phyloP scores from a whole-genome alignment of 2,797 vertebrate species.

The Allobates femoralis region DNA sequence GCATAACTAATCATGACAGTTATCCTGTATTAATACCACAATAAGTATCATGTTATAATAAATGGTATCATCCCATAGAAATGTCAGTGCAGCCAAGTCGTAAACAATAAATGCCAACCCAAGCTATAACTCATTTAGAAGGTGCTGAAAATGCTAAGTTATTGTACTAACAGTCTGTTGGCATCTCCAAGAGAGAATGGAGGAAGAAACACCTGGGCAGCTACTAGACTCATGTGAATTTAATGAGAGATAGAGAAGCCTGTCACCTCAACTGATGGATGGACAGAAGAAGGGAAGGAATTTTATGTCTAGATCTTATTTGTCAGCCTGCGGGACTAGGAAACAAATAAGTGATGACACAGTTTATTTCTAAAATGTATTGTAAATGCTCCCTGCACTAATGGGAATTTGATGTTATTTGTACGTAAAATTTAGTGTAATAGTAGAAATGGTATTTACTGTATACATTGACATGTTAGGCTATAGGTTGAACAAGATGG shows the following conservation, averaged over 20 bases:
- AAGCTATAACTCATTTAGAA: not conserved
- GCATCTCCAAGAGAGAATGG: conserved; percentile 22
- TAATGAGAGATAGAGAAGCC: conserved; percentile 45
- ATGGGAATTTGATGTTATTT: conserved; percentile 24
- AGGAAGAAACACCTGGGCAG: conserved; percentile 41
- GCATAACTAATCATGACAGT: not conserved
- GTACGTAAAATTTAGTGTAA: not conserved
- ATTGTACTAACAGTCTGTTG: conserved; percentile 16
- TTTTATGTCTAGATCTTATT: conserved; percentile 43
- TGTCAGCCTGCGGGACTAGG: conserved; percentile 30
- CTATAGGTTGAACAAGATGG: too few relatives aligned
- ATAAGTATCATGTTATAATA: conserved; percentile 22
- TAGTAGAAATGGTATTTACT: not conserved
- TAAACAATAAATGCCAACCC: not conserved
- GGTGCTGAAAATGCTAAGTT: conserved; percentile 3
- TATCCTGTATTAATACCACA: not conserved
- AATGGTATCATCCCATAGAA: conserved; percentile 1
- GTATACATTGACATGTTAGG: too few relatives aligned
- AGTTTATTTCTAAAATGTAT: conserved; percentile 29
- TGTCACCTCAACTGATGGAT: conserved; percentile 56
- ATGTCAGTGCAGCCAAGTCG: not conserved
- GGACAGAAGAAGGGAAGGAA: conserved; percentile 54
- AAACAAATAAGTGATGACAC: conserved; percentile 48
- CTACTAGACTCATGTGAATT: conserved; percentile 47
- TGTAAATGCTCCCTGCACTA: conserved; percentile 16